These are phyloP conservation scores for Picus viridis DNA, from an alignment of 2,797 vertebrate species.

Conservation along the genomic window DNA sequence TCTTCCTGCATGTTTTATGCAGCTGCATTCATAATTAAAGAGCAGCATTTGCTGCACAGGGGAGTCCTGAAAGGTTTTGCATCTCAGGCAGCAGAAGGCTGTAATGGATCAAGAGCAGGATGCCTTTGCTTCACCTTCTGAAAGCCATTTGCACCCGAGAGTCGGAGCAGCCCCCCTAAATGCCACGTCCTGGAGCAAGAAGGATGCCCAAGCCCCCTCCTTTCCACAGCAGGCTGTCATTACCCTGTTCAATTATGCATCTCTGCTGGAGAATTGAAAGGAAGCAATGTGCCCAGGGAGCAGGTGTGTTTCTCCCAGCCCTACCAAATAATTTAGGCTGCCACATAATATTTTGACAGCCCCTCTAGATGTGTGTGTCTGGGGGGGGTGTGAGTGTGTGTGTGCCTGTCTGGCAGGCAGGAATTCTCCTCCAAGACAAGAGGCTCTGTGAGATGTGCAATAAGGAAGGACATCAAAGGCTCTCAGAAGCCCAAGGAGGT, in stretches of 20 bases:
- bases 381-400: no score
- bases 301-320: constrained; percentile 36
- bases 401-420: not conserved
- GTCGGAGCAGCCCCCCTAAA: not conserved
- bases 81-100: accelerated
- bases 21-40: constrained; percentile 50
- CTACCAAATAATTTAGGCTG: constrained; percentile 58
- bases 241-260: constrained; percentile 46
- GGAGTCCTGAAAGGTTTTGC: not conserved
- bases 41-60: not conserved
- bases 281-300: not conserved
- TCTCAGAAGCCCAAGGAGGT: not conserved
- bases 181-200: not conserved
- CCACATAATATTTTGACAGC: constrained; percentile 22
- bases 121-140: not conserved
- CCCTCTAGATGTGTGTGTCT: not conserved
- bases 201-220: not conserved
- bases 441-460: not conserved
- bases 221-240: constrained; percentile 4
- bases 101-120: not conserved
- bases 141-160: not conserved
- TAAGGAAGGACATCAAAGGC: not conserved
- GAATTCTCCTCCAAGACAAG: constrained; percentile 3
- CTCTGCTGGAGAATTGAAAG: not conserved
- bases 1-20: constrained; percentile 2